Base-by-base conservation (phyloP, 2,797 vertebrate species). In the Rhinoraja longicauda region DNA sequence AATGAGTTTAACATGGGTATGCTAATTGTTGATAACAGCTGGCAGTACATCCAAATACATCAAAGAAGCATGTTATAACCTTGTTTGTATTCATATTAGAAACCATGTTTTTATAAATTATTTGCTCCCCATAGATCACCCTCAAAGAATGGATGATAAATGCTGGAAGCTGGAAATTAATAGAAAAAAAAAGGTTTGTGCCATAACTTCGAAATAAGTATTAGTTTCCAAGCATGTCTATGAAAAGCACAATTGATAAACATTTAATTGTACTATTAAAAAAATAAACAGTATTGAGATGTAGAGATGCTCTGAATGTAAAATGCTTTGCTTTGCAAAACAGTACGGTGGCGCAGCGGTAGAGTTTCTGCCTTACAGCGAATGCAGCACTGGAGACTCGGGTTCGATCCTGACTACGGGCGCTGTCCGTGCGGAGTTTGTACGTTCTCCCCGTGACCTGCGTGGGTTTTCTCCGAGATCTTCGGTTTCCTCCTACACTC, bases 1-100 rank as follows among this genome's bases (percentile, higher is more conserved):
- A 92, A 53, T 6, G 13, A 92, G 24, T 75, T 53, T 92, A 73
- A 92, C 67, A 75, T 29, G 70, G 90, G 24, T 45, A 53, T 57
- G 45, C 36, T 92, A 24, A 72, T 92, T 92, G 36, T 19, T 92
- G 90, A 73, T 92, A 92, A 92, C n/a, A 73, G 67, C 26, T 29
- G 75, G 72, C 90, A 72, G 10, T 39, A 45, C 45, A 92, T 53
- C 39, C 90, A 92, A 29, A 53, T 92, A 24, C 45, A 73, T 75
- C 70, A 91, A 72, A 45, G 72, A 39, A 39, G 67, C 15, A 91
- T 73, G 72, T 53, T 91, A 73, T 13, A 92, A 92, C 24, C 36
- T 92, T 73, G 19, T 53, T 92, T 21, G 0, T 19, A 72, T 75
- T 92, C 88, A 91, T 91, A 72, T 73, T 92, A 53, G 39, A 73